These are phyloP conservation scores for Apotomis betuletana DNA, from an alignment of 2,888 invertebrate species.

Conservation along the genomic window DNA sequence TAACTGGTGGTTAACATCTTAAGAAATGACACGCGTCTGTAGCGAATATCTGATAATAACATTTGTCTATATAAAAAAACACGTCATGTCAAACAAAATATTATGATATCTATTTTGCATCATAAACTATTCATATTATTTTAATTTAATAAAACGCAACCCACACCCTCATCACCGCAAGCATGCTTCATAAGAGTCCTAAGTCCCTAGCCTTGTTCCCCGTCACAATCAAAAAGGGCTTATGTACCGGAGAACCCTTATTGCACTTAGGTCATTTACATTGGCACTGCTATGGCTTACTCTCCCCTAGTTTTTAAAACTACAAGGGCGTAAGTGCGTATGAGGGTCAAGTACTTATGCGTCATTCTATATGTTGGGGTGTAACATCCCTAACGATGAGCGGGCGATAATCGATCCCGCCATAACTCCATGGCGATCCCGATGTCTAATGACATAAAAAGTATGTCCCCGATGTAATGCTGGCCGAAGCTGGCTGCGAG, in stretches of 20 bases:
- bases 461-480: constrained; percentile 77
- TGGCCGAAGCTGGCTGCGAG: constrained; percentile 62
- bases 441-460: constrained; percentile 82
- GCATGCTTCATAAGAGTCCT: constrained; percentile 28
- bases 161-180: constrained; percentile 19
- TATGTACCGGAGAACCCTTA: constrained; percentile 14
- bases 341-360: background rate
- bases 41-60: background rate
- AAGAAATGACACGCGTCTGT: background rate
- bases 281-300: constrained; percentile 25
- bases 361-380: background rate
- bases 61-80: background rate
- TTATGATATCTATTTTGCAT: background rate
- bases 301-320: background rate
- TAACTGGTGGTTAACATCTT: too few relatives aligned
- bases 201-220: constrained; percentile 23
- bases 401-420: constrained; percentile 74
- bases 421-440: constrained; percentile 61
- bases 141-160: constrained; percentile 21
- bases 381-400: constrained; percentile 52
- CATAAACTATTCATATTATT: constrained; percentile 18
- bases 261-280: constrained; percentile 26
- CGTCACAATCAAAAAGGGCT: background rate
- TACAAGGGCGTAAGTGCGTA: constrained; percentile 10
- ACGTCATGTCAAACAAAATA: background rate